A percentile compares a stretch with the other conserved stretches of the same genome.
Evolutionary conservation across 35 echinoderm and acorn worm species (phyloP).

Genomic region (Patiria miniata): DNA sequence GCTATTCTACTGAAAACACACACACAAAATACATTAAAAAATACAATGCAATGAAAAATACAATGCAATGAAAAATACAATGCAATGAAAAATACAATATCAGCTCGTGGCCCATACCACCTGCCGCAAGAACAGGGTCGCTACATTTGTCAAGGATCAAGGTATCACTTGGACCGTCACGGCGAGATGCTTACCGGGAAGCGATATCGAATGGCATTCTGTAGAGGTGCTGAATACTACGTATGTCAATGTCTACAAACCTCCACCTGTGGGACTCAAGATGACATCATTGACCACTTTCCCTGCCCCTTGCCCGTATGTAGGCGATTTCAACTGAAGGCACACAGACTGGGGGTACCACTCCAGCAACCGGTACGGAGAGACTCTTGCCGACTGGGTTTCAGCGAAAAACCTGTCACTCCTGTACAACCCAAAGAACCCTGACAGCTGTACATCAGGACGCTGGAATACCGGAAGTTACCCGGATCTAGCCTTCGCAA

Average conservation of each 20-base stretch:
- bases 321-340: conserved; percentile 9
- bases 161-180: no score
- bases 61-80: no score
- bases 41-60: no score
- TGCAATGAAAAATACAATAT: no score
- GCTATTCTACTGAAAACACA: no score
- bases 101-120: no score
- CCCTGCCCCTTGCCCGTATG: not conserved
- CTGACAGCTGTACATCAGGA: conserved; percentile 6
- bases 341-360: conserved; percentile 4
- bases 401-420: not conserved
- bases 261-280: not conserved
- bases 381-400: conserved; percentile 17
- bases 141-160: no score
- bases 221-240: not conserved
- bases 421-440: not conserved
- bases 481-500: conserved; percentile 10
- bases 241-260: conserved; percentile 18
- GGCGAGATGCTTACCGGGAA: no score
- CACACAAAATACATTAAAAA: no score
- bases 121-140: no score
- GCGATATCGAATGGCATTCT: conserved; percentile 4
- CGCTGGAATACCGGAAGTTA: not conserved
- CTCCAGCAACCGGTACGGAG: not conserved
- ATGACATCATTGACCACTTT: not conserved